Conservation (phyloP, 2,113 vertebrate species). For the Ciconia boyciana region DNA sequence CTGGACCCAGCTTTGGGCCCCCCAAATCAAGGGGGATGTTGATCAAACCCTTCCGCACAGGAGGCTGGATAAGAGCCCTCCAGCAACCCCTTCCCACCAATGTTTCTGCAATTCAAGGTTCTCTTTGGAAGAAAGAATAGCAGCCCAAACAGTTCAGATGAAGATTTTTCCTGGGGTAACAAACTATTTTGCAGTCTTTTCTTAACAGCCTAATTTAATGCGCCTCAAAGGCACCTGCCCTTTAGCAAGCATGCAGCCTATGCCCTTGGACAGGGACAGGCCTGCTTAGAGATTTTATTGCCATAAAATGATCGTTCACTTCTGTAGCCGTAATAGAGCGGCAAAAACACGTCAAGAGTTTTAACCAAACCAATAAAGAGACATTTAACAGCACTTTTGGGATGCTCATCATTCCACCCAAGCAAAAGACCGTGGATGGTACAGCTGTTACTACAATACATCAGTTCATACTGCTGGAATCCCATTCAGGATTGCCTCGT, state of each 20-base stretch:
- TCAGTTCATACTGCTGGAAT: not conserved
- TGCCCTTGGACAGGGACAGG: not conserved
- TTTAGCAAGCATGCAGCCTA: not conserved
- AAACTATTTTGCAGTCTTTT: not conserved
- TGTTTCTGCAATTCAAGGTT: rapidly evolving
- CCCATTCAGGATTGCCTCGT: rapidly evolving
- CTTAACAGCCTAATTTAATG: not conserved
- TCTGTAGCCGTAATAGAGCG: not conserved
- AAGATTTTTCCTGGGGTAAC: not conserved
- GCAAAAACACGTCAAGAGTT: not conserved
- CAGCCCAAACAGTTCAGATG: not conserved
- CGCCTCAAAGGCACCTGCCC: not conserved
- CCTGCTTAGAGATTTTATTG: not conserved
- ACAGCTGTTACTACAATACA: not conserved
- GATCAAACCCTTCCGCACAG: not conserved
- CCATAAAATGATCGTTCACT: not conserved
- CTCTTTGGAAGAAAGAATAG: not conserved
- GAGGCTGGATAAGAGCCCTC: not conserved
- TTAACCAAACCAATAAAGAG: not conserved
- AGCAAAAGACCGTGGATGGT: not conserved
- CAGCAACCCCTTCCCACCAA: not conserved
- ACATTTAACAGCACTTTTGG: not conserved
- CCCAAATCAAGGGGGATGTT: not conserved
- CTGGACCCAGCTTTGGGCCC: not conserved
- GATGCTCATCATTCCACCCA: not conserved